Base-by-base conservation (phyloP, 2,113 vertebrate genomes). In the Lates calcarifer region DNA sequence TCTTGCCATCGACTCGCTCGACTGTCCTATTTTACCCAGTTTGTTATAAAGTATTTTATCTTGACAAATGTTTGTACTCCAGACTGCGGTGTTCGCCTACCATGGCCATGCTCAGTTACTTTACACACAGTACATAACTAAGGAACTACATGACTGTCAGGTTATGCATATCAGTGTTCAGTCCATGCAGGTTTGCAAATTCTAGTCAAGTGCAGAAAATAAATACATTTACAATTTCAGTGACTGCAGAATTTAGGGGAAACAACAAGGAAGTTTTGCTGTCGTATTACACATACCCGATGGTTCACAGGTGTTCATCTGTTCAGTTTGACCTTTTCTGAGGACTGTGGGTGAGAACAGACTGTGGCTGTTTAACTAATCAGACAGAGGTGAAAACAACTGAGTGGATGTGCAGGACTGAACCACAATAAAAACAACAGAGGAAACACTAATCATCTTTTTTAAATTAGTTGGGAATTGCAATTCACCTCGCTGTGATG, bases 1-100 rank as follows among this genome's bases (percentile, higher is more conserved):
- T 64, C 17, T 56, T 1, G n/a, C 33, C 28, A 45, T n/a, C 2
- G 2, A 15, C 29, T 24, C 55, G 6, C 60, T 64, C 51, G 22
- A 64, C 26, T 56, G 45, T 74, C 51, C 20, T 58, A 15, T 53
- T 71, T 62, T 53, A 61, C 26, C 0, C 6, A 20, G 10, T 31
- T n/a, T 55, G 15, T 57, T 80, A n/a, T n/a, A 8, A 24, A 13
- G 45, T 63, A 3, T 53, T 71, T 66, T 37, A 45, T 69, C 29
- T 41, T 24, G 24, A 26, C 15, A 13, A 7, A 39, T 53, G 67
- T 33, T 65, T 66, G 31, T 24, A 17, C 78, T 63, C 37, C 39
- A 28, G 29, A 62, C 22, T 35, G 66, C 51, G 64, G 17, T 33
- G 33, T 43, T 69, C 39, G 28, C 31, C 51, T 29, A 10, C 15